Evolutionary conservation across 1,140 invertebrate genomes (phyloP), one percentile per base, ranked within the genome.

Genomic region (Dreissena rostriformis): DNA sequence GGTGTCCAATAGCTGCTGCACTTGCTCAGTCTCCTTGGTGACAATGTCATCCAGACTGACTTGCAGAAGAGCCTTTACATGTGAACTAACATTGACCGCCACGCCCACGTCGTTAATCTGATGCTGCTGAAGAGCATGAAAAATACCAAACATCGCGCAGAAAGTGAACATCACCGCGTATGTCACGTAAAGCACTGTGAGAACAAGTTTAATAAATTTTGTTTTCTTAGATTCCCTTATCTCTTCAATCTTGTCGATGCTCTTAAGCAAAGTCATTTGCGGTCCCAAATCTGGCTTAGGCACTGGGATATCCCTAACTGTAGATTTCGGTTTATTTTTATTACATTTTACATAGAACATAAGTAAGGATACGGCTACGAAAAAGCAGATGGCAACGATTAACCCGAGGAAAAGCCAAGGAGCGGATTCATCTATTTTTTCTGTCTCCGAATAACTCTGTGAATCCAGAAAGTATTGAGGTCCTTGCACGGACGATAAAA

Each of bases 121-220:
- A 0, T 87, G 71, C 14, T 75, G 71, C 22, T 91, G 88, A 6
- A 88, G 68, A 15, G 90, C 71, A 74, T 90, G 90, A 49, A 92
- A 84, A 19, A 90, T 66, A 12, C 78, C 86, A 39, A 91, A 86
- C 19, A 88, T 80, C 57, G 89, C 72, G 24, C 88, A 89, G 51
- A 91, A 92, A n/a, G 90, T 86, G 80, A 92, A 91, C 17, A 91
- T 70, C 2, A 91, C 24, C n/a, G 86, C 90, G 78, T 92, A 92
- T 0, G 87, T 52, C 10, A 91, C 73, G 73, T 92, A 92, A 15
- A 92, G 80, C 0, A 86, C 26, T 24, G 88, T 71, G 1, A 92
- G 85, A 0, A 84, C 55, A 74, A 80, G 75, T 72, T 87, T 85
- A 24, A 89, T 79, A 29, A 63, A 66, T 26, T 79, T 83, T 8